Evolutionary conservation across 37 sponge, comb jelly and placozoan genomes (phyloP), one percentile per base, ranked within the genome.

Genomic region (Theonella swinhoei): DNA sequence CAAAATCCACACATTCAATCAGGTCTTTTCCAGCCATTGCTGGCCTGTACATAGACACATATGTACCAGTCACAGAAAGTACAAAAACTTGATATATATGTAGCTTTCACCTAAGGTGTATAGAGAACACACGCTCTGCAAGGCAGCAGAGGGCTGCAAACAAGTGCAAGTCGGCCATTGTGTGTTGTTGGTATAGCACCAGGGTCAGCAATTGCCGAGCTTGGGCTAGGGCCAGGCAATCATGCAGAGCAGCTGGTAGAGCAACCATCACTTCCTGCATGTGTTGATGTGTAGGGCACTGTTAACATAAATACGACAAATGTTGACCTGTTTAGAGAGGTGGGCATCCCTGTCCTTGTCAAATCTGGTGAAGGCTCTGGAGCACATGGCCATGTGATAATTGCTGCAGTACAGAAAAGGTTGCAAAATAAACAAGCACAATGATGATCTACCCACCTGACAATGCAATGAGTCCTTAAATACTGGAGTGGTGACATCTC

Each of bases 1-100:
- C 88, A 85, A 92, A 92, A 59, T 92, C 93, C 0, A 79, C 93
- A 8, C 26, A 62, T 81, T 92, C 93, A 59, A 92, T 86, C 3
- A 92, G 36, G 23, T 92, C 88, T n/a, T 84, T 80, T 20, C 76
- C 58, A 17, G 11, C 54, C 54, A 47, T 14, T 71, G 72, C 31
- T 17, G 78, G 63, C 72, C 78, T 78, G 64, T 47, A 33, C 2
- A 61, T 17, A 14, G 41, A 1, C 22, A 71, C 39, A 19, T 23
- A 9, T 38, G 62, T 60, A 29, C 22, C 5, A 62, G 39, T 62
- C n/a, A 28, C 61, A 42, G 40, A 36, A 66, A n/a, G n/a, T n/a
- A n/a, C n/a, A n/a, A n/a, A n/a, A n/a, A n/a, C n/a, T n/a, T n/a
- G n/a, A n/a, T n/a, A n/a, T n/a, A n/a, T n/a, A n/a, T n/a, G n/a